Conservation (phyloP, 1,140 invertebrate species). For the Drosophila funebris region DNA sequence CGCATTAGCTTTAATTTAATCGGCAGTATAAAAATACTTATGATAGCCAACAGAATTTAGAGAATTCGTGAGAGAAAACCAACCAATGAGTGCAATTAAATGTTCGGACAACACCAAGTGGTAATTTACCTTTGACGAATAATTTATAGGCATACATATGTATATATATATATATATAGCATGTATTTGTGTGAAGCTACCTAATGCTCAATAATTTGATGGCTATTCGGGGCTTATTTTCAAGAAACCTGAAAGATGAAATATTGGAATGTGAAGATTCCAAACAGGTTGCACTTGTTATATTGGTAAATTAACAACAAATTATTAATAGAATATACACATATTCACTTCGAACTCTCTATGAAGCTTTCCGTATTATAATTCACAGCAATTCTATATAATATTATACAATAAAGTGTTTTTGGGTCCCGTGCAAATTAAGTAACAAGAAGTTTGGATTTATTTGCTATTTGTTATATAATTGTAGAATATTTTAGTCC, state of each 20-base stretch:
- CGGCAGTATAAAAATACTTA: constrained; percentile 15
- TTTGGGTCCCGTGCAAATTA: too few species aligned
- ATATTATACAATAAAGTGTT: too few species aligned
- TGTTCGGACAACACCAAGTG: constrained; percentile 29
- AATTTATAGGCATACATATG: background rate
- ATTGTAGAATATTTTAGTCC: background rate
- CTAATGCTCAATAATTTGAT: constrained; percentile 7
- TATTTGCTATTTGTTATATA: too few species aligned
- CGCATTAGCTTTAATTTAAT: constrained; percentile 55
- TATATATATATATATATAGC: background rate
- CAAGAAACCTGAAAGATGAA: constrained; percentile 44
- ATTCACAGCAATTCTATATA: too few species aligned
- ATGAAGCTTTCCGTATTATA: too few species aligned
- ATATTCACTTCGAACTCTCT: background rate
- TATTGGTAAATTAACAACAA: constrained; percentile 24
- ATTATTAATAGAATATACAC: constrained; percentile 20
- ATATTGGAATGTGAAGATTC: constrained; percentile 23
- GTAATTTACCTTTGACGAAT: constrained; percentile 29
- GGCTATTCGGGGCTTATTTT: constrained; percentile 47
- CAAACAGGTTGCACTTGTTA: constrained; percentile 48
- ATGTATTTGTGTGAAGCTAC: background rate
- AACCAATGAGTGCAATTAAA: constrained; percentile 57
- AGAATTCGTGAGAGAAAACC: constrained; percentile 39
- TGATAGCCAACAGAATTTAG: constrained; percentile 31
- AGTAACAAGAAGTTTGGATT: too few species aligned